These are phyloP conservation scores for Galeruca laticollis DNA, from an alignment of 2,888 invertebrate genomes.

Conservation along the genomic window DNA sequence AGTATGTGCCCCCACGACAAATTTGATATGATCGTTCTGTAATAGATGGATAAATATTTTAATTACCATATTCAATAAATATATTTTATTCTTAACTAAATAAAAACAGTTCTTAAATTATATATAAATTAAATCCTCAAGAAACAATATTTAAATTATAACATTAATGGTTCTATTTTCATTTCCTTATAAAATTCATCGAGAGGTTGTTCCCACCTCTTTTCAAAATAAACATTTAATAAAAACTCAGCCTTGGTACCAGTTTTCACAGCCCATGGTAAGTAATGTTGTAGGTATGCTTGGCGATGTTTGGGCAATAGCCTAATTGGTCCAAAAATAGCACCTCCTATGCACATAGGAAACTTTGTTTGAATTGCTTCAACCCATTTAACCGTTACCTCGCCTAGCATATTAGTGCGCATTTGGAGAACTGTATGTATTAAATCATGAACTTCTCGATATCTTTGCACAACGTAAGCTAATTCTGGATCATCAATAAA, in stretches of 20 bases:
- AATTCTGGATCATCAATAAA: slow-evolving; percentile 91
- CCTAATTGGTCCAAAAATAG: slow-evolving; percentile 90
- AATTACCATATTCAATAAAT: slow-evolving; percentile 2
- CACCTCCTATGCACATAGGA: slow-evolving; percentile 96
- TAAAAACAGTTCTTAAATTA: not conserved
- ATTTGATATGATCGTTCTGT: too few relatives aligned
- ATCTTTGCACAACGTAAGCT: slow-evolving; percentile 97
- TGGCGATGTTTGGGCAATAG: slow-evolving; percentile 85
- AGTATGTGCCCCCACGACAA: too few relatives aligned
- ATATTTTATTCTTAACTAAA: not conserved
- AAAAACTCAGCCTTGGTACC: slow-evolving; percentile 83
- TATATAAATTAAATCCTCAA: too few relatives aligned
- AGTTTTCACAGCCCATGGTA: slow-evolving; percentile 89
- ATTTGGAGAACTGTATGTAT: slow-evolving; percentile 91
- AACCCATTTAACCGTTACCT: slow-evolving; percentile 97
- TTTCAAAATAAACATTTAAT: slow-evolving; percentile 91
- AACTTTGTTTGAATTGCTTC: slow-evolving; percentile 95
- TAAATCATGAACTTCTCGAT: slow-evolving; percentile 96
- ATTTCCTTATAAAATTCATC: slow-evolving; percentile 84
- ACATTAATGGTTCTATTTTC: slow-evolving; percentile 74
- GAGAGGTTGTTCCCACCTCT: slow-evolving; percentile 91
- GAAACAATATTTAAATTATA: slow-evolving; percentile 13
- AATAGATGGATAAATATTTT: not conserved
- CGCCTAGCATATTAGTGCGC: slow-evolving; percentile 93
- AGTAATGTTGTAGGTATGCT: slow-evolving; percentile 79